phyloP scores from a whole-genome alignment of 1,140 invertebrate species.

The Aphis gossypii region DNA sequence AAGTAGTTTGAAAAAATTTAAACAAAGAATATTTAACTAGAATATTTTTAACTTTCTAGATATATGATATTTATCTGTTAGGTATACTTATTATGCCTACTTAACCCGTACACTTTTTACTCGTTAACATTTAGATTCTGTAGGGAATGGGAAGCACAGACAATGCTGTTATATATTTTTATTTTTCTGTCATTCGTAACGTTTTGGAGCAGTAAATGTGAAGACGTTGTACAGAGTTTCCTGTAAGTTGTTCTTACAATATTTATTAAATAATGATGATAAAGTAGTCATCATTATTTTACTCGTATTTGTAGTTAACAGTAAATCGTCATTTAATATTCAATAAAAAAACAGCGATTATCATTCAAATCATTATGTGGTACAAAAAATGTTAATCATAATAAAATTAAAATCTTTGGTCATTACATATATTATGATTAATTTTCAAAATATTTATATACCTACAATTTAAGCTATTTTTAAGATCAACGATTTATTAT shows the following conservation, averaged over 20 bases:
- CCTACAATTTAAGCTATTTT: no score
- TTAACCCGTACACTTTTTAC: neutral
- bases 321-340: neutral
- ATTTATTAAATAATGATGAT: no score
- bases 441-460: no score
- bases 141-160: neutral
- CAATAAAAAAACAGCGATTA: neutral
- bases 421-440: no score
- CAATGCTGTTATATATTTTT: neutral
- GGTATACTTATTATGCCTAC: neutral
- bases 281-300: neutral
- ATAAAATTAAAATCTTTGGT: no score
- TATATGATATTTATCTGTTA: neutral
- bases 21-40: neutral
- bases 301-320: neutral
- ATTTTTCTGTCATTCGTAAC: neutral
- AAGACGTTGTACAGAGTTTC: no score
- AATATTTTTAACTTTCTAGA: neutral
- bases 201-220: no score
- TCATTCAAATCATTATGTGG: neutral
- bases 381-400: no score
- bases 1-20: neutral
- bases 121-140: neutral
- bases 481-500: neutral
- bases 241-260: no score